Percentiles rank a stretch among this genome's conserved stretches.
phyloP scores from a whole-genome alignment of 2,797 vertebrate species.

The Crenichthys baileyi region DNA sequence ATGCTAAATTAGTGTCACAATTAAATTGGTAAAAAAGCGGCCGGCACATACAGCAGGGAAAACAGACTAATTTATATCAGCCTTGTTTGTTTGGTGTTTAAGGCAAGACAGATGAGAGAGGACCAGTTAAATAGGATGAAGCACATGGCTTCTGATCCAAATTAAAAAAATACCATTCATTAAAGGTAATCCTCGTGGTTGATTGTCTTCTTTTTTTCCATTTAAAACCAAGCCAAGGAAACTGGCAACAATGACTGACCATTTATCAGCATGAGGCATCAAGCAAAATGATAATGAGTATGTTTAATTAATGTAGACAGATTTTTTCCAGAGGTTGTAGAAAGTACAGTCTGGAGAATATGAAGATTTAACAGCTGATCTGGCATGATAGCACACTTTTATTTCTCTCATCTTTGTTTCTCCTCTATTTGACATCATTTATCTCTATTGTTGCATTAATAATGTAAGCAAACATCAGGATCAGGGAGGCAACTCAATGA shows the following conservation, averaged over 20 bases:
- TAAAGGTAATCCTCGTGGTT: slow-evolving; percentile 38
- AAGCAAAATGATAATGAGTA: slow-evolving; percentile 32
- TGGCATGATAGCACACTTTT: slow-evolving; percentile 9
- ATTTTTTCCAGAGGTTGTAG: slow-evolving; percentile 35
- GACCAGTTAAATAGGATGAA: slow-evolving; percentile 17
- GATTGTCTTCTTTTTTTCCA: slow-evolving; percentile 42
- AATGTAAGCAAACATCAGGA: background rate
- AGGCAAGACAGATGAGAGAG: slow-evolving; percentile 31
- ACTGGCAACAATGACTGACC: slow-evolving; percentile 45
- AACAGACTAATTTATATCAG: slow-evolving; percentile 2
- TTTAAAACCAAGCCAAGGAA: slow-evolving; percentile 27
- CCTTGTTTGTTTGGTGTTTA: slow-evolving; percentile 24
- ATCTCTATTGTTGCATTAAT: slow-evolving; percentile 13
- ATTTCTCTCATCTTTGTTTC: slow-evolving; percentile 16
- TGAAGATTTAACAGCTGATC: slow-evolving; percentile 22
- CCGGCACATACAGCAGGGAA: background rate
- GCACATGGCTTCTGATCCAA: slow-evolving; percentile 42
- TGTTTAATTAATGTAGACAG: slow-evolving; percentile 52
- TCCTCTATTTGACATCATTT: slow-evolving; percentile 15
- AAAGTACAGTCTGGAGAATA: slow-evolving; percentile 22
- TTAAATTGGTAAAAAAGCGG: background rate
- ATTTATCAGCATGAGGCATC: slow-evolving; percentile 53
- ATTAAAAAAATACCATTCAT: slow-evolving; percentile 56
- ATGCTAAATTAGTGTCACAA: background rate
- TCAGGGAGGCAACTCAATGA: background rate